Evolutionary conservation across 2,113 vertebrate species (phyloP).

Genomic region (Microtus richardsoni): DNA sequence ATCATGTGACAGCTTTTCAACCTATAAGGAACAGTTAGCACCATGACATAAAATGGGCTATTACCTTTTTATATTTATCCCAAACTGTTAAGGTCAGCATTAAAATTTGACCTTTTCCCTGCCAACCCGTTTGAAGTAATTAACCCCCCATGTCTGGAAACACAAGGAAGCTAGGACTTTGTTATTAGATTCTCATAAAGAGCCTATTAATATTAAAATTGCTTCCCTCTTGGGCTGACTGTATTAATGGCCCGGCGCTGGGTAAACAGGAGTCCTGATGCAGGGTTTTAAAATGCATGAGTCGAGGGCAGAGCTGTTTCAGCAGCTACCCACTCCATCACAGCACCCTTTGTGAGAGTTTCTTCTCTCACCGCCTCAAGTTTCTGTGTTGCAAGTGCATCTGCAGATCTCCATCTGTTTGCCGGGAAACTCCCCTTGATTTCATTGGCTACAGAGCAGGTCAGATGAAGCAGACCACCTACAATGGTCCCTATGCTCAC

Average conservation of each 20-base stretch:
- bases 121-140: constrained; percentile 81
- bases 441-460: not conserved
- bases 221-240: constrained; percentile 75
- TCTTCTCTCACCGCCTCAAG: constrained; percentile 38
- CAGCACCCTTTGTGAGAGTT: constrained; percentile 47
- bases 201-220: constrained; percentile 85
- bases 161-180: constrained; percentile 81
- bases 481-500: fast-evolving
- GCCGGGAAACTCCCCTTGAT: not conserved
- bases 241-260: constrained; percentile 68
- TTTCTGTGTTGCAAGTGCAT: constrained; percentile 49
- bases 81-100: constrained; percentile 74
- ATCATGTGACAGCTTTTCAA: not conserved
- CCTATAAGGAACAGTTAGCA: not conserved
- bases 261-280: constrained; percentile 71
- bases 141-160: constrained; percentile 82
- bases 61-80: constrained; percentile 73
- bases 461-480: not conserved
- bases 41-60: constrained; percentile 3
- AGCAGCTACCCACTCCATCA: constrained; percentile 11
- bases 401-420: constrained; percentile 16
- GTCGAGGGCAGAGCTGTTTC: constrained; percentile 55
- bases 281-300: constrained; percentile 79
- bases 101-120: constrained; percentile 79
- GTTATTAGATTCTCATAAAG: constrained; percentile 84